phyloP scores from a whole-genome alignment of 2,113 vertebrate species.

The Calyptommatus sinebrachiatus region DNA sequence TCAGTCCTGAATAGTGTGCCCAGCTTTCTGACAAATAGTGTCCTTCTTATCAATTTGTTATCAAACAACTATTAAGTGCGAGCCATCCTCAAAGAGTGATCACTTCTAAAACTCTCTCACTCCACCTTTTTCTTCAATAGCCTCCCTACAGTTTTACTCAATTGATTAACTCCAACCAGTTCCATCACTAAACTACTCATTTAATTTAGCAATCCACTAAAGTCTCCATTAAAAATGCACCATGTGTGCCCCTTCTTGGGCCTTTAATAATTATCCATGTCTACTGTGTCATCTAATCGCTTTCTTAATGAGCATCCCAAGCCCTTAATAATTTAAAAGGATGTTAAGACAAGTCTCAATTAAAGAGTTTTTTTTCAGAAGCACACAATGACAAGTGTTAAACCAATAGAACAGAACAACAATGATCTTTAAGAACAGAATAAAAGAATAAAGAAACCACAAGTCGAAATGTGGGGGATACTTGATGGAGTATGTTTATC shows the following conservation, averaged over 20 bases:
- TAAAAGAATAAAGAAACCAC: background rate
- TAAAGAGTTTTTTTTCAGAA: slow-evolving; percentile 54
- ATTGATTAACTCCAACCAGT: slow-evolving; percentile 57
- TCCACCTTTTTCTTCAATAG: slow-evolving; percentile 43
- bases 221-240: slow-evolving; percentile 60
- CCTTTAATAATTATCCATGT: slow-evolving; percentile 58
- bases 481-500: background rate
- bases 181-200: slow-evolving; percentile 62
- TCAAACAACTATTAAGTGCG: slow-evolving; percentile 59
- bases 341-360: slow-evolving; percentile 58
- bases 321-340: slow-evolving; percentile 64
- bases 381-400: slow-evolving; percentile 44
- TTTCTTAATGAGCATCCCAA: slow-evolving; percentile 57
- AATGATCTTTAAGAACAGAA: slow-evolving; percentile 3
- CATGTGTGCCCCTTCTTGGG: slow-evolving; percentile 46
- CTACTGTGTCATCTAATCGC: slow-evolving; percentile 63
- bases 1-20: slow-evolving; percentile 2
- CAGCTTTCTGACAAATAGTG: slow-evolving; percentile 55
- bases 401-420: slow-evolving; percentile 40
- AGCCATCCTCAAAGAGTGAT: slow-evolving; percentile 42
- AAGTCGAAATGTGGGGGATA: background rate
- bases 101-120: slow-evolving; percentile 58
- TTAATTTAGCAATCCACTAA: slow-evolving; percentile 69
- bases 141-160: slow-evolving; percentile 57
- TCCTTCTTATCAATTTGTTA: slow-evolving; percentile 44